A percentile compares a stretch with the other conserved stretches of the same genome.
phyloP scores from a whole-genome alignment of 1,140 invertebrate genomes.

The Anagrus nilaparvatae region DNA sequence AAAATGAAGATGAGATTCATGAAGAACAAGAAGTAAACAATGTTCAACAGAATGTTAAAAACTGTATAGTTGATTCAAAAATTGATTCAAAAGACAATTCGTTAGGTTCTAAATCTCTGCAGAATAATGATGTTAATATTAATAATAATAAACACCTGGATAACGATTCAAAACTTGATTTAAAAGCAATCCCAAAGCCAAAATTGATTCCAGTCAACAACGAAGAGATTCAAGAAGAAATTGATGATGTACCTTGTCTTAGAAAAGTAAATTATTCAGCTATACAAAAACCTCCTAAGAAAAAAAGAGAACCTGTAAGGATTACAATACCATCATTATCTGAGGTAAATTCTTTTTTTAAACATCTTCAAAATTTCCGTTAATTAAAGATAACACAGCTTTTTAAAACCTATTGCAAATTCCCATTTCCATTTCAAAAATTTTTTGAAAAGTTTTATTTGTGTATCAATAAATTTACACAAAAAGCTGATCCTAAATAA shows the following conservation, averaged over 20 bases:
- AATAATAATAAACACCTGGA: neutral
- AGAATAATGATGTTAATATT: conserved; percentile 2
- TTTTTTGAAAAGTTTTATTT: too few species aligned
- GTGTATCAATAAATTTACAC: too few species aligned
- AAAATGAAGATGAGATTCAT: conserved; percentile 25
- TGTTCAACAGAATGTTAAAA: neutral
- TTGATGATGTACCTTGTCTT: conserved; percentile 18
- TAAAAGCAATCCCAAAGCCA: conserved; percentile 27
- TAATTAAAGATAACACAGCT: too few species aligned
- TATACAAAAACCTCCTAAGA: conserved; percentile 22
- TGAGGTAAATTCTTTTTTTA: conserved; percentile 35
- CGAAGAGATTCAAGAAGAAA: conserved; percentile 18
- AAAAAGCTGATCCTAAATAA: too few species aligned
- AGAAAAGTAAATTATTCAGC: conserved; percentile 15
- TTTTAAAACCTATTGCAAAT: too few species aligned
- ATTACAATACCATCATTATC: conserved; percentile 44
- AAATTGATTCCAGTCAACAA: conserved; percentile 11
- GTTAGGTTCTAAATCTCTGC: neutral
- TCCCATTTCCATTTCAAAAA: too few species aligned
- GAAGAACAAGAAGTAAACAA: conserved; percentile 2
- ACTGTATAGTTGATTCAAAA: neutral
- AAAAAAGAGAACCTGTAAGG: conserved; percentile 31
- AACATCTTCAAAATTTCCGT: conserved; percentile 9
- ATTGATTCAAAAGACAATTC: neutral
- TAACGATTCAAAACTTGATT: conserved; percentile 10